Conservation (phyloP, 2,888 invertebrate genomes). For the Drosophila pseudotakahashii region DNA sequence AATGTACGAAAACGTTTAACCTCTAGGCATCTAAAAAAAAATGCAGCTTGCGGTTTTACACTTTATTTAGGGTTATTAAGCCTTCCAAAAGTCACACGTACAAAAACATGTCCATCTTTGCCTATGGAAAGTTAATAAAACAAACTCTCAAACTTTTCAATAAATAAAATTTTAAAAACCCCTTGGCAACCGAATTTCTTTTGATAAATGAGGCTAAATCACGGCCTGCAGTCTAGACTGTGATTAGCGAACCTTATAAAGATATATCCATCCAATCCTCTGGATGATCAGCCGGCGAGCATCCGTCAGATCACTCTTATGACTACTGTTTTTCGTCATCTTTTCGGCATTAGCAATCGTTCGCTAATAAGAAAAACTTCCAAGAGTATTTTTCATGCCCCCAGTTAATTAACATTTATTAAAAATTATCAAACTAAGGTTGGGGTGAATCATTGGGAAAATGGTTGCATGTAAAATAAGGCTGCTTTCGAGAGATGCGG, state of each 20-base stretch:
- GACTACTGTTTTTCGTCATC: slow-evolving; percentile 26
- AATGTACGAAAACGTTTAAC: not conserved
- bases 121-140: not conserved
- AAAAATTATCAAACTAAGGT: slow-evolving; percentile 23
- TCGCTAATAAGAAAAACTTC: slow-evolving; percentile 65
- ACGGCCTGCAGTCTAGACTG: slow-evolving; percentile 59
- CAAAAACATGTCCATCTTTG: not conserved
- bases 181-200: slow-evolving; percentile 31
- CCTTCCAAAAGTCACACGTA: not conserved
- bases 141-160: not conserved
- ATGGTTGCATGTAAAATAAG: not conserved
- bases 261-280: slow-evolving; percentile 29
- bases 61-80: not conserved
- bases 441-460: slow-evolving; percentile 52
- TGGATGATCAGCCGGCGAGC: slow-evolving; percentile 14
- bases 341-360: slow-evolving; percentile 54
- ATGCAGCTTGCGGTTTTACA: not conserved
- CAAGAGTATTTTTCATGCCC: slow-evolving; percentile 55
- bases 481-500: not conserved
- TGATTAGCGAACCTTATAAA: slow-evolving; percentile 55
- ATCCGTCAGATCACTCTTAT: slow-evolving; percentile 15
- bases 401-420: slow-evolving; percentile 50
- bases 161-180: not conserved
- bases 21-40: not conserved
- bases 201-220: slow-evolving; percentile 20